phyloP scores from a whole-genome alignment of 2,797 vertebrate genomes.

The Sus cebifrons region DNA sequence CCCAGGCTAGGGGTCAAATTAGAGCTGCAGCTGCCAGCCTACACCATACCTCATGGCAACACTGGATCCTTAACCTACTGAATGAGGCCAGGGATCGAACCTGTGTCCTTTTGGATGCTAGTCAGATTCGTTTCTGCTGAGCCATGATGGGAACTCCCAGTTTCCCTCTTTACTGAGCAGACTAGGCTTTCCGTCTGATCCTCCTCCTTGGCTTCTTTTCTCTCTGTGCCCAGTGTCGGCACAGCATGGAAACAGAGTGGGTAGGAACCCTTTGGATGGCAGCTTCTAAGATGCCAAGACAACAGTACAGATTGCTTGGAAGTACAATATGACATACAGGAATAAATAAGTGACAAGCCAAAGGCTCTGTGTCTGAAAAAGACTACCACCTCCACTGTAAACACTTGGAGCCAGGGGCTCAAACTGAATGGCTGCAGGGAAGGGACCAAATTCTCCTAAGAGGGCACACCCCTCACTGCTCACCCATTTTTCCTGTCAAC shows the following conservation, averaged over 20 bases:
- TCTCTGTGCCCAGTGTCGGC: background rate
- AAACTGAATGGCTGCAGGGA: background rate
- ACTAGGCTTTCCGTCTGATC: background rate
- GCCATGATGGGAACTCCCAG: too few relatives aligned
- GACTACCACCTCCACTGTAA: background rate
- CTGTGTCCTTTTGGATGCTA: too few relatives aligned
- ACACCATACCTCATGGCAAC: too few relatives aligned
- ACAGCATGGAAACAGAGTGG: background rate
- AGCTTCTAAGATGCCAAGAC: background rate
- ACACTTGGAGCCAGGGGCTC: background rate
- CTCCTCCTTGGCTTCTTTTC: background rate
- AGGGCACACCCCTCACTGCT: background rate
- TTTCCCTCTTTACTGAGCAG: background rate
- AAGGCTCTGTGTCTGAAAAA: background rate
- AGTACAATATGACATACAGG: background rate
- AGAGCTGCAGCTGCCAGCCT: too few relatives aligned
- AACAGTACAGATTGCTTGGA: conserved; percentile 37
- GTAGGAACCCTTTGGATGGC: background rate
- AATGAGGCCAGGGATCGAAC: too few relatives aligned
- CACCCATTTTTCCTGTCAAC: conserved; percentile 44
- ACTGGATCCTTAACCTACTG: too few relatives aligned
- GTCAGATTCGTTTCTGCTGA: too few relatives aligned
- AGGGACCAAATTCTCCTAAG: background rate
- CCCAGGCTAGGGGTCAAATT: too few relatives aligned
- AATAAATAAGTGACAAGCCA: background rate